Percentiles rank a stretch among this genome's conserved stretches.
phyloP scores from a whole-genome alignment of 2,113 vertebrate genomes.

The Entelurus aequoreus region DNA sequence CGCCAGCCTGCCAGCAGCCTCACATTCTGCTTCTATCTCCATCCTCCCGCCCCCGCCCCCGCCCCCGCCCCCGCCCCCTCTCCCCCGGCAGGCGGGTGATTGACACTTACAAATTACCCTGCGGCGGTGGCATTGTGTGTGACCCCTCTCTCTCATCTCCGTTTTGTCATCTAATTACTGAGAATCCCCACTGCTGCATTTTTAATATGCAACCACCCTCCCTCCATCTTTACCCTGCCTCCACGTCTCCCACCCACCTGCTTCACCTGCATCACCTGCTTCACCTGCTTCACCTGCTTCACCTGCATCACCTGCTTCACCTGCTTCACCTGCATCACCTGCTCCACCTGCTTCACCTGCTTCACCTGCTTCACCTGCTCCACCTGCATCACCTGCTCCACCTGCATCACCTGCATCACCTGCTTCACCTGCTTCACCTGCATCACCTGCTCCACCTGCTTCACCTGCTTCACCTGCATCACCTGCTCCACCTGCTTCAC shows the following conservation, averaged over 20 bases:
- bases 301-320: no score
- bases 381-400: no score
- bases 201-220: constrained; percentile 79
- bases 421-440: no score
- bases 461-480: no score
- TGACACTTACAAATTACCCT: constrained; percentile 99
- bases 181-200: constrained; percentile 98
- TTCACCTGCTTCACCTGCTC: no score
- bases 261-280: no score
- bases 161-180: constrained; percentile 99
- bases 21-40: constrained; percentile 33
- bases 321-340: no score
- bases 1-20: constrained; percentile 26
- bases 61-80: constrained; percentile 28
- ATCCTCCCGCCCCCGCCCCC: constrained; percentile 19
- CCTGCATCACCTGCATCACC: no score
- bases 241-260: constrained; percentile 12
- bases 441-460: no score
- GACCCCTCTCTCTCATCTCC: constrained; percentile 99
- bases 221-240: constrained; percentile 12
- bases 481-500: no score
- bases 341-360: no score
- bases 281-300: no score
- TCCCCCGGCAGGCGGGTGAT: constrained; percentile 88
- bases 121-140: constrained; percentile 94